Evolutionary conservation across 2,113 vertebrate genomes (phyloP), one percentile per base, ranked within the genome.

Genomic region (Nothoprocta pentlandii): DNA sequence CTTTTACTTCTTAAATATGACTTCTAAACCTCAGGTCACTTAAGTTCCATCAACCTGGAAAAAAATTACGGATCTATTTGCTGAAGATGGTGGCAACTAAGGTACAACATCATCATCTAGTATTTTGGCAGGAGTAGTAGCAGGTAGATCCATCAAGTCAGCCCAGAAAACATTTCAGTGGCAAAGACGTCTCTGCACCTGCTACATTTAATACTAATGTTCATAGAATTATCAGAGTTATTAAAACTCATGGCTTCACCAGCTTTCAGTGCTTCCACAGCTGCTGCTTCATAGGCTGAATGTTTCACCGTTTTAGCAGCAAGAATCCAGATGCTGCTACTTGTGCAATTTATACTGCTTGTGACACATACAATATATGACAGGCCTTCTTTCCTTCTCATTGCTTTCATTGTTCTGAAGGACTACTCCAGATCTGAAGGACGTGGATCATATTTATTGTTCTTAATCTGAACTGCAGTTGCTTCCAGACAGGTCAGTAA

Each of bases 91-190:
- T 77, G 69, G 64, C 32, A 83, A 83, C 75, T 64, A 83, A 73
- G 10, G 46, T 10, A 75, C 28, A 92, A 68, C 16, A 93, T 73
- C 32, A 59, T 7, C 90, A 90, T 75, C 46, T 88, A 56, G 73
- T 88, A 64, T 68, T 86, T 86, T 75, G 79, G 85, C 85, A 93
- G 76, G 42, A 80, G 17, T 44, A 46, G 62, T 90, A 91, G 47
- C 87, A 91, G 79, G 81, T 84, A 94, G 76, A 94, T 94, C 76
- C 20, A 77, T 91, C 69, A 94, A 95, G 77, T 26, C 71, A 64
- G 42, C 77, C 56, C 51, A 75, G 87, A 61, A 87, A 91, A 68
- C 16, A 84, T 90, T 61, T 66, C 71, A 87, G 63, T 36, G 16
- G 26, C 62, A 91, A 91, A 32, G 47, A 80, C 61, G 56, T 78